Percentiles rank a stretch among this genome's conserved stretches.
These are phyloP conservation scores for Unio delphinus DNA, from an alignment of 2,888 invertebrate species.

Conservation along the genomic window DNA sequence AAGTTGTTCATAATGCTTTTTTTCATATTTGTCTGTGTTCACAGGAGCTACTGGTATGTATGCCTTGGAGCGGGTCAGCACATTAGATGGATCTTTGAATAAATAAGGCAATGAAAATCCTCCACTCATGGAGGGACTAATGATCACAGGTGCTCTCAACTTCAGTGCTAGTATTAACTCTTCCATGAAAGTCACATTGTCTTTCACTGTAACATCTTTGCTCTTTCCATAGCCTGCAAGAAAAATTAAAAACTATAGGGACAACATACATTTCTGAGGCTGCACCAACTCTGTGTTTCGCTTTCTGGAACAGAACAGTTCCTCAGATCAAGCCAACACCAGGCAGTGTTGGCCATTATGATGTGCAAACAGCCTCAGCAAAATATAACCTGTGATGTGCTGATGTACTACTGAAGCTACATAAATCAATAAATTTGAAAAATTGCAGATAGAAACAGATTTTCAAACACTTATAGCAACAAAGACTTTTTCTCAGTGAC, in stretches of 20 bases:
- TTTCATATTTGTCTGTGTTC: conserved; percentile 49
- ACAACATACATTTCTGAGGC: too few species aligned
- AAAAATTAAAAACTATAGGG: neutral
- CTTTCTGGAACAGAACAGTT: too few species aligned
- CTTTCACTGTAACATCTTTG: conserved; percentile 9
- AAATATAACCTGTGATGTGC: too few species aligned
- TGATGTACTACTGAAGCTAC: too few species aligned
- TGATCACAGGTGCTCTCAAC: conserved; percentile 68
- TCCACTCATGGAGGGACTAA: conserved; percentile 75
- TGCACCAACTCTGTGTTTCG: too few species aligned
- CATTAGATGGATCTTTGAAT: conserved; percentile 59
- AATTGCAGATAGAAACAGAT: too few species aligned
- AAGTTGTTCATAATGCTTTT: conserved; percentile 21
- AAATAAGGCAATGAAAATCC: conserved; percentile 71
- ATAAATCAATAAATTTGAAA: too few species aligned
- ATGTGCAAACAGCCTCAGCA: too few species aligned
- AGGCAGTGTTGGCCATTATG: too few species aligned
- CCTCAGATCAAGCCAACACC: too few species aligned
- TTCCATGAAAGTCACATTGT: conserved; percentile 57
- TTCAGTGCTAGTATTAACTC: conserved; percentile 58
- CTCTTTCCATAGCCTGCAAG: conserved; percentile 13
- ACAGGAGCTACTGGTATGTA: conserved; percentile 73
- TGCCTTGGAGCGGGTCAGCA: conserved; percentile 57
- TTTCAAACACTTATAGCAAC: too few species aligned
- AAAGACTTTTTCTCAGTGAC: too few species aligned